Conservation (phyloP, 2,888 invertebrate genomes). For the Pollenia amentaria region DNA sequence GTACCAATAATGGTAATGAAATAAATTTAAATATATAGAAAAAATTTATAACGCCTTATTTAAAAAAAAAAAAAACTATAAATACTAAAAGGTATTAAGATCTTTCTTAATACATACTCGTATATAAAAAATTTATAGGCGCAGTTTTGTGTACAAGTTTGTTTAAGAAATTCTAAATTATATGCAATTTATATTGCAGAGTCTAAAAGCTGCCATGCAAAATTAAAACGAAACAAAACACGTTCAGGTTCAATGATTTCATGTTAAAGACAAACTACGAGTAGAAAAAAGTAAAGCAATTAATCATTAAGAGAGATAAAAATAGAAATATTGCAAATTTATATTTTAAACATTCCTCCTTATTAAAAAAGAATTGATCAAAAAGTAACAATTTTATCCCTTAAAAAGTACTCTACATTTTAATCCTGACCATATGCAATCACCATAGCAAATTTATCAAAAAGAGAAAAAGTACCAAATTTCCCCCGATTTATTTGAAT, state of each 20-base stretch:
- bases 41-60: no score
- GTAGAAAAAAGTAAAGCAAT: background rate
- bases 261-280: background rate
- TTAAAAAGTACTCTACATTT: no score
- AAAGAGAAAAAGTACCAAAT: no score
- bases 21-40: no score
- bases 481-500: no score
- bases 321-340: background rate
- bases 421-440: no score
- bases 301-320: background rate
- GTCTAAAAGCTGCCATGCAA: background rate
- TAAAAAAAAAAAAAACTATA: no score
- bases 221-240: background rate
- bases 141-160: constrained; percentile 49
- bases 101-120: no score
- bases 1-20: no score
- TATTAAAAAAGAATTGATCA: background rate
- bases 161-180: constrained; percentile 52
- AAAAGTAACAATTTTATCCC: no score
- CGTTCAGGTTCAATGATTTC: constrained; percentile 61
- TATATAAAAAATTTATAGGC: constrained; percentile 45
- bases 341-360: background rate
- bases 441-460: no score
- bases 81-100: no score
- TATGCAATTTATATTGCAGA: constrained; percentile 41